Evolutionary conservation across 2,113 vertebrate genomes (phyloP).

Genomic region (Dermatemys mawii): DNA sequence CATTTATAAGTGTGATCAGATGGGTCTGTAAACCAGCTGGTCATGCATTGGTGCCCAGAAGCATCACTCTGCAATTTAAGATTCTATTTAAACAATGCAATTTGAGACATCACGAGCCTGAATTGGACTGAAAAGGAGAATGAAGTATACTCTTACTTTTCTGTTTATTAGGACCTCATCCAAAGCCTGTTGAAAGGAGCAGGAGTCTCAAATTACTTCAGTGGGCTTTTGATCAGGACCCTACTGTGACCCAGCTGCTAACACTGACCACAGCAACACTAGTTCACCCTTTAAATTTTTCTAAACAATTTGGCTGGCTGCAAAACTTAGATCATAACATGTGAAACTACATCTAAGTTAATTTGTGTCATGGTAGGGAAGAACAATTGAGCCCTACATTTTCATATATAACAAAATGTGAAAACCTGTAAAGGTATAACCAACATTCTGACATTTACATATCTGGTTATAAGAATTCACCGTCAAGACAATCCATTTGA

Average conservation of each 20-base stretch:
- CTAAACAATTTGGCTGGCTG: conserved; percentile 48
- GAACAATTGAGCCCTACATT: conserved; percentile 46
- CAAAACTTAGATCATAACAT: conserved; percentile 33
- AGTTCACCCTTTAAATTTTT: conserved; percentile 47
- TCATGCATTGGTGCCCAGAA: neutral
- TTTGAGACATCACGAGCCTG: neutral
- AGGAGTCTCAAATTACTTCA: conserved; percentile 49
- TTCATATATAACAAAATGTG: neutral
- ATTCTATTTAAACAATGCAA: conserved; percentile 30
- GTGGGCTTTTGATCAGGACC: conserved; percentile 68
- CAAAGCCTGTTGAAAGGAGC: conserved; percentile 3
- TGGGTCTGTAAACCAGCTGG: conserved; percentile 8
- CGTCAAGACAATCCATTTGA: neutral
- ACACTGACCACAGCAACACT: conserved; percentile 54
- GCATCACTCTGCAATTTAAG: neutral
- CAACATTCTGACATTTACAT: conserved; percentile 7
- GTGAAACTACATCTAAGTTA: conserved; percentile 31
- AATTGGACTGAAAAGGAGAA: conserved; percentile 10
- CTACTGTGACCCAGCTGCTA: conserved; percentile 55
- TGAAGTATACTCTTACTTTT: neutral
- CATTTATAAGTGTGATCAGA: neutral
- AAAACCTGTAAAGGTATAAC: conserved; percentile 23
- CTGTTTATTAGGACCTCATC: conserved; percentile 7
- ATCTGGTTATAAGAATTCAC: conserved; percentile 12
- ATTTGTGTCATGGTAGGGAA: conserved; percentile 15